These are phyloP conservation scores for Drosophila tropicalis DNA, from an alignment of 1,140 invertebrate species.

Conservation along the genomic window DNA sequence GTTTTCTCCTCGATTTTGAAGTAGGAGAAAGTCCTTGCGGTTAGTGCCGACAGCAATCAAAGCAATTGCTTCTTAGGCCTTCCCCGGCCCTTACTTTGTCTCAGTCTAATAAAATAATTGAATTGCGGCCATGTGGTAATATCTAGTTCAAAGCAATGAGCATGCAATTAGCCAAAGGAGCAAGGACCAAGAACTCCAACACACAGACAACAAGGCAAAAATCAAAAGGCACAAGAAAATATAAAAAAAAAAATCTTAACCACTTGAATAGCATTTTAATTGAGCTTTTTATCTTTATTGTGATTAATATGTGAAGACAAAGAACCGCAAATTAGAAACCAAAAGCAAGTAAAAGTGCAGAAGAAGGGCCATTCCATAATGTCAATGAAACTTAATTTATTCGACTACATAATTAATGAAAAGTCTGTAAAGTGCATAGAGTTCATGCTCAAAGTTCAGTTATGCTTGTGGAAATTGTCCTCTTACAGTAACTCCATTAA, in stretches of 20 bases:
- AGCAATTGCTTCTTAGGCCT: slow-evolving; percentile 65
- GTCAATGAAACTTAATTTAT: no score
- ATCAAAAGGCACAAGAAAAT: slow-evolving; percentile 22
- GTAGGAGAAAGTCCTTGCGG: slow-evolving; percentile 48
- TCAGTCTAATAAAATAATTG: slow-evolving; percentile 75
- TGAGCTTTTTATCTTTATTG: slow-evolving; percentile 6
- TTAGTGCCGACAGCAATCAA: slow-evolving; percentile 66
- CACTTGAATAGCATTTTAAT: slow-evolving; percentile 11
- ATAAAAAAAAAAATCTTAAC: background rate
- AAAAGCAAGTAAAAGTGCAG: background rate
- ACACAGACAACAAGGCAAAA: slow-evolving; percentile 27
- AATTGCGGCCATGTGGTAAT: slow-evolving; percentile 73
- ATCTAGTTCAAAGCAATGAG: slow-evolving; percentile 70
- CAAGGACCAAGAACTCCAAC: slow-evolving; percentile 11
- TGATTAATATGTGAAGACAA: slow-evolving; percentile 10
- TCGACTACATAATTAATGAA: no score
- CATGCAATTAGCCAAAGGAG: slow-evolving; percentile 61
- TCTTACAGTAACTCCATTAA: no score
- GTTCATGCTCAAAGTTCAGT: no score
- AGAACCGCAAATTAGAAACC: background rate
- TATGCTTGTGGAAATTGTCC: no score
- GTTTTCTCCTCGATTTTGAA: background rate
- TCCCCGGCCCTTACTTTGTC: slow-evolving; percentile 10
- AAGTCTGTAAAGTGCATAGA: no score
- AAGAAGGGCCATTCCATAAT: no score